Evolutionary conservation across 2,888 invertebrate genomes (phyloP).

Genomic region (Caenorhabditis virilis): DNA sequence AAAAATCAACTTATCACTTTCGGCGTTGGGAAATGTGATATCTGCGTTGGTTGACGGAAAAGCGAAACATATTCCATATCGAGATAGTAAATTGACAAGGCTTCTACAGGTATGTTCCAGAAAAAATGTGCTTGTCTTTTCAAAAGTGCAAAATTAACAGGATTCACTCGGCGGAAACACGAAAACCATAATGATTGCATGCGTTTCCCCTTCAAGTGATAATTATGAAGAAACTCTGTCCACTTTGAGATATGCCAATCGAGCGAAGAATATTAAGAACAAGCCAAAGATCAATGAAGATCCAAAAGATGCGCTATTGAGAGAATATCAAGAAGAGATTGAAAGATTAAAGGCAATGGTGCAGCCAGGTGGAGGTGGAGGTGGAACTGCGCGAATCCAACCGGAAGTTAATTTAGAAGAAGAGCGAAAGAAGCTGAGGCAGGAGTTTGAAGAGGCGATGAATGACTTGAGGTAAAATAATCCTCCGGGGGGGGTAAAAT

Average conservation of each 20-base stretch:
- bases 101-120: slow-evolving; percentile 78
- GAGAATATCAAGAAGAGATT: slow-evolving; percentile 85
- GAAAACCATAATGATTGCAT: slow-evolving; percentile 98
- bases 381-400: slow-evolving; percentile 1
- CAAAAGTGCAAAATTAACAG: slow-evolving; percentile 76
- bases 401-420: slow-evolving; percentile 62
- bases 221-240: slow-evolving; percentile 94
- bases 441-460: slow-evolving; percentile 75
- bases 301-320: slow-evolving; percentile 84
- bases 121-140: background rate
- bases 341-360: slow-evolving; percentile 76
- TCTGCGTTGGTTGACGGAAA: slow-evolving; percentile 96
- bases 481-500: too few relatives aligned
- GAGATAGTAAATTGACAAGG: slow-evolving; percentile 94
- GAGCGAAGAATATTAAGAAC: slow-evolving; percentile 98
- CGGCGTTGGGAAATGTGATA: slow-evolving; percentile 96
- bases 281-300: slow-evolving; percentile 98
- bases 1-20: slow-evolving; percentile 94
- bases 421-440: slow-evolving; percentile 71
- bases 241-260: slow-evolving; percentile 79
- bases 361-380: slow-evolving; percentile 22
- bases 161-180: slow-evolving; percentile 98
- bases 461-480: slow-evolving; percentile 70
- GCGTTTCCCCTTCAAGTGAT: slow-evolving; percentile 94
- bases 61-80: slow-evolving; percentile 93